Evolutionary conservation across 2,113 vertebrate species (phyloP).

Genomic region (Mesembrinibis cayennensis): DNA sequence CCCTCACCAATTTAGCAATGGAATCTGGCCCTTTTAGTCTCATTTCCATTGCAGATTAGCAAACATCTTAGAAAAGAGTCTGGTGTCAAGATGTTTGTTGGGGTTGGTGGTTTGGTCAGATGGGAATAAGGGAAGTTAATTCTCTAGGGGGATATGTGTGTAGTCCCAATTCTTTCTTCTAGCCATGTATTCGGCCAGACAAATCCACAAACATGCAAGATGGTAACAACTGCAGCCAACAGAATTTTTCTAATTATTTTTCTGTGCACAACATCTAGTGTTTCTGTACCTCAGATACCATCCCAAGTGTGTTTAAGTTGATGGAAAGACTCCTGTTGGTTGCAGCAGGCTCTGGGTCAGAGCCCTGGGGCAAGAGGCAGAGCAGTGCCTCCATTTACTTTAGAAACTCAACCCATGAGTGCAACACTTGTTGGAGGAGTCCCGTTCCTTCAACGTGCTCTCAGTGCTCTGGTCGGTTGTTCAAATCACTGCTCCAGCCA

Average conservation of each 20-base stretch:
- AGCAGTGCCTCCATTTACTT: neutral
- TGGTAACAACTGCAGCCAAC: constrained; percentile 37
- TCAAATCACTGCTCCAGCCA: neutral
- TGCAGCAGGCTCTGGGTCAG: neutral
- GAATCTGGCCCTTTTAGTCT: neutral
- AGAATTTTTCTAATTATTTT: constrained; percentile 26
- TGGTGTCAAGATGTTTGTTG: constrained; percentile 44
- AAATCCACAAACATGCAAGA: constrained; percentile 47
- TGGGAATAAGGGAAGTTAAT: constrained; percentile 21
- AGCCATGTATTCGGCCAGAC: constrained; percentile 14
- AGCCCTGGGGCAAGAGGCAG: neutral
- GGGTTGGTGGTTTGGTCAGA: constrained; percentile 17
- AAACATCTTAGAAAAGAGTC: neutral
- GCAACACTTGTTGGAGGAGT: neutral
- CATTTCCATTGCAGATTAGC: neutral
- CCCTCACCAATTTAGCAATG: neutral
- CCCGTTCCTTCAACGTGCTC: neutral
- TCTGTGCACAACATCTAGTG: neutral
- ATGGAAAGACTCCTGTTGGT: neutral
- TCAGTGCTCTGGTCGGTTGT: neutral
- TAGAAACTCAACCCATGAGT: neutral
- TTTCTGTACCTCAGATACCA: neutral
- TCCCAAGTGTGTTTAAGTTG: neutral
- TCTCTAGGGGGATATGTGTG: constrained; percentile 11
- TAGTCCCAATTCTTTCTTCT: constrained; percentile 30